Evolutionary conservation across 2,113 vertebrate genomes (phyloP).

Genomic region (Motacilla alba): DNA sequence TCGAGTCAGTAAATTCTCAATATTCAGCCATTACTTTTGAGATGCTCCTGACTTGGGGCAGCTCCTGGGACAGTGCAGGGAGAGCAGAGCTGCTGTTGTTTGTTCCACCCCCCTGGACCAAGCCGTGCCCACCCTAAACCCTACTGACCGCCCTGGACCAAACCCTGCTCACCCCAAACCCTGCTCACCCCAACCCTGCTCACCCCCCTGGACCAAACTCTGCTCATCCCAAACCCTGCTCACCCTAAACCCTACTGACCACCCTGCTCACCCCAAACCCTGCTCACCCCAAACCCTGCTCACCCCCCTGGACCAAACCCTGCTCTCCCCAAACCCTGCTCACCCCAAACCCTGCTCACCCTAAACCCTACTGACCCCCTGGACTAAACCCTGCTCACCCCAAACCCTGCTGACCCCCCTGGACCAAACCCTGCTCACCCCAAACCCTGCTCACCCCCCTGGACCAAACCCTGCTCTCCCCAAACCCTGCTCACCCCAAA

Average conservation of each 20-base stretch:
- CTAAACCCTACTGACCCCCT: no score
- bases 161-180: no score
- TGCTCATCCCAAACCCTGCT: not conserved
- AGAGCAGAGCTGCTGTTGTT: not conserved
- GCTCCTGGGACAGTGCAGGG: not conserved
- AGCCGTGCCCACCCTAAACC: not conserved
- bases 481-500: not conserved
- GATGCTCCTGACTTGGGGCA: not conserved
- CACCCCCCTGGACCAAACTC: not conserved
- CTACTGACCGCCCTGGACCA: not conserved
- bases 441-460: no score
- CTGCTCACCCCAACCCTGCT: not conserved
- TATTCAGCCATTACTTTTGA: not conserved
- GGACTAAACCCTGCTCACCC: not conserved
- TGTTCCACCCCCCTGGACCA: not conserved
- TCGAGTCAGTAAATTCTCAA: not conserved
- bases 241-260: rapidly evolving
- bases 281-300: rapidly evolving
- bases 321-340: not conserved
- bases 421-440: not conserved
- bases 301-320: not conserved
- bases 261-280: not conserved
- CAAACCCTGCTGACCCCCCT: not conserved
- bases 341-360: rapidly evolving
- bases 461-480: not conserved